phyloP scores from a whole-genome alignment of 2,113 vertebrate species.

The Callaeas wilsoni region DNA sequence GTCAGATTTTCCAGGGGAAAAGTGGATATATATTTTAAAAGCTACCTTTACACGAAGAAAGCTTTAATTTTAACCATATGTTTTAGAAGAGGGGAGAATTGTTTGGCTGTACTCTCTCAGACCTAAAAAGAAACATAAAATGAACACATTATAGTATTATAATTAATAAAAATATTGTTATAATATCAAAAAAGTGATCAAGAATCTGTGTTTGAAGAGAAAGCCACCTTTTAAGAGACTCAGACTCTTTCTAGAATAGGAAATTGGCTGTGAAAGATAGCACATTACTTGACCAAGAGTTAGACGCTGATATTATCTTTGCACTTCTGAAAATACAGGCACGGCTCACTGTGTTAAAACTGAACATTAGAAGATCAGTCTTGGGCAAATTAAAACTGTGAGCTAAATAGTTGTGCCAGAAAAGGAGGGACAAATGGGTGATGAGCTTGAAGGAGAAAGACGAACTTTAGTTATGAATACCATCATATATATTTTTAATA shows the following conservation, averaged over 20 bases:
- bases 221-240: neutral
- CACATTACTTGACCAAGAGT: neutral
- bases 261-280: neutral
- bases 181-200: neutral
- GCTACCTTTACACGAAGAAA: neutral
- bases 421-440: neutral
- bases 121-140: neutral
- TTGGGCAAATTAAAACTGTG: neutral
- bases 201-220: neutral
- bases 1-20: neutral
- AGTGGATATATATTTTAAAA: neutral
- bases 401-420: neutral
- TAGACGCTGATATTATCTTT: neutral
- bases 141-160: neutral
- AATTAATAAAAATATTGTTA: neutral
- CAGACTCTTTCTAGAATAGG: neutral
- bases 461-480: neutral
- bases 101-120: neutral
- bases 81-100: neutral
- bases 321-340: neutral
- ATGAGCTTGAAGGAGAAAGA: neutral
- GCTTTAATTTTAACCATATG: neutral
- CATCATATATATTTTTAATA: neutral
- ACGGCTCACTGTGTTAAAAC: neutral
- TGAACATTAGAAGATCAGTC: neutral